Evolutionary conservation across 2,113 vertebrate genomes (phyloP), one percentile per base, ranked within the genome.

Genomic region (Pseudorectes ferrugineus): DNA sequence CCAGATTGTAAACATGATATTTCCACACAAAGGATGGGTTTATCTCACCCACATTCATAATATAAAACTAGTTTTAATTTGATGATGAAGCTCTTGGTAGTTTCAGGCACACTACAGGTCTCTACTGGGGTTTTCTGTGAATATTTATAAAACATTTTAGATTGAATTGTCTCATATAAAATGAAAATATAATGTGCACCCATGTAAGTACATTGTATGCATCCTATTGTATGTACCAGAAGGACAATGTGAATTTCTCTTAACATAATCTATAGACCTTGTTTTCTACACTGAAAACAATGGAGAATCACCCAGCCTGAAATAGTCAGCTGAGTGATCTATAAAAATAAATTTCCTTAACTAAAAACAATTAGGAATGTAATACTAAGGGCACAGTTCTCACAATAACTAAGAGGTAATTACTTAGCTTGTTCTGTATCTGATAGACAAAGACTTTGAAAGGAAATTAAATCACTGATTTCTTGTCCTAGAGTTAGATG

Each of bases 391-490:
- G 72, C 77, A 93, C 22, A 74, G 52, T 95, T 87, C 61, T 96
- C 91, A 96, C 88, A 94, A 85, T 74, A 97, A 95, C 65, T 23
- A 89, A 84, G 81, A 88, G 88, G 75, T 97, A 97, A 96, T 98
- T 96, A 92, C 83, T 86, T 89, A 92, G 74, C 88, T 94, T 97
- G 86, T 96, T 97, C 89, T 82, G 65, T 55, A 43, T 93, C 86
- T 96, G 95, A 97, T 93, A 97, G 96, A 95, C 95, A 97, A 96
- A 88, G 77, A 91, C 57, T 81, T 86, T 91, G 74, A 97, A 92
- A 95, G 49, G 75, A 97, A 97, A 95, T 97, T 95, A 97, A 97
- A 97, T 97, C 88, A 96, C 83, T 95, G 91, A 97, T 96, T 97
- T 98, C 78, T 92, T 96, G 86, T 74, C 61, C 63, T 89, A 93